phyloP scores from a whole-genome alignment of 2,113 vertebrate genomes.

The Heliornis fulica region DNA sequence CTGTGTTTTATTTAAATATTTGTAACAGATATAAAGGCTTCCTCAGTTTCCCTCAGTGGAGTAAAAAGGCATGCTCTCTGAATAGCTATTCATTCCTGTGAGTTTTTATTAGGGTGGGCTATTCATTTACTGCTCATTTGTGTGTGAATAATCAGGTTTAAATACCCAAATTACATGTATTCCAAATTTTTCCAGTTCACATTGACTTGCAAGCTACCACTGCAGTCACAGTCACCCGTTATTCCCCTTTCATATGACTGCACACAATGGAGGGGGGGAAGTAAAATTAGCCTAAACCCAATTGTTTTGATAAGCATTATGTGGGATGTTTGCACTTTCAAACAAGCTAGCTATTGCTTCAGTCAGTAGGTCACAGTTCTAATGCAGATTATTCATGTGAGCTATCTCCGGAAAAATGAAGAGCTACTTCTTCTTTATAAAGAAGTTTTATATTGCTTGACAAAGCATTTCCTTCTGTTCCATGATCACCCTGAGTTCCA shows the following conservation, averaged over 20 bases:
- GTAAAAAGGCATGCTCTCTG: not conserved
- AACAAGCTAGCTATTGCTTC: not conserved
- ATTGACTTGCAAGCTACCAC: not conserved
- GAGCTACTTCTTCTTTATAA: not conserved
- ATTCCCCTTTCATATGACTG: not conserved
- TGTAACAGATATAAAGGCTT: not conserved
- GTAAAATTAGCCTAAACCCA: not conserved
- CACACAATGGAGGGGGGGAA: not conserved
- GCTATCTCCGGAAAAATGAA: not conserved
- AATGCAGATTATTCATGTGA: not conserved
- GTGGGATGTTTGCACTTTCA: not conserved
- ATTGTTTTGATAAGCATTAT: not conserved
- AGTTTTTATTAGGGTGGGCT: not conserved
- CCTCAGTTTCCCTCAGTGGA: not conserved
- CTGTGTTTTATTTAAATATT: not conserved
- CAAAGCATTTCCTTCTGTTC: slow-evolving; percentile 10
- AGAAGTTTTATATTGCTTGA: not conserved
- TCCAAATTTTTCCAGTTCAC: slow-evolving; percentile 14
- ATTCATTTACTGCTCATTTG: not conserved
- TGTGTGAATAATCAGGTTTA: not conserved
- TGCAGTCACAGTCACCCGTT: not conserved
- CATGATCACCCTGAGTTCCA: not conserved
- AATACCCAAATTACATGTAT: not conserved
- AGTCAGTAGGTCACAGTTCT: not conserved
- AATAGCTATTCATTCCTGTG: not conserved